Evolutionary conservation across 2,888 invertebrate genomes (phyloP).

Genomic region (Craniophora ligustri): DNA sequence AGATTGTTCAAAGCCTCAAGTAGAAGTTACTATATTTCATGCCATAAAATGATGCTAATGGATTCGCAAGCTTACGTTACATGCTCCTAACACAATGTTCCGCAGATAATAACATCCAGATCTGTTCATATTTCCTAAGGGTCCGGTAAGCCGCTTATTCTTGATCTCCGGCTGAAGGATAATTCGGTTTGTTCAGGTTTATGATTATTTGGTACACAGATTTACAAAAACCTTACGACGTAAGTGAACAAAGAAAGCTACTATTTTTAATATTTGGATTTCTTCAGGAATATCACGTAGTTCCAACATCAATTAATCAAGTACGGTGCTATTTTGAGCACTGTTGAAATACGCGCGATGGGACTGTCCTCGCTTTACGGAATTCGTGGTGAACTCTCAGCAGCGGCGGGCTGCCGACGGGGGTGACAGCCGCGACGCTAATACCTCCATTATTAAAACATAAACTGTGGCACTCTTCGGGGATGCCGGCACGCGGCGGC

Average conservation of each 20-base stretch:
- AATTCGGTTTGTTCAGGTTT: not conserved
- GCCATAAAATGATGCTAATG: too few species aligned
- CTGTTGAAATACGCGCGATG: conserved; percentile 1
- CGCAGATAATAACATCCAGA: not conserved
- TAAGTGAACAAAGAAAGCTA: too few species aligned
- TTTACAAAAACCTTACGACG: too few species aligned
- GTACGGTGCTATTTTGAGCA: not conserved
- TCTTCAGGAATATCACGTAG: not conserved
- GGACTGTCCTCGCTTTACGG: conserved; percentile 35
- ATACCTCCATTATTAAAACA: conserved; percentile 78
- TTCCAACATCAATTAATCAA: not conserved
- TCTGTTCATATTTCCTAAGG: not conserved
- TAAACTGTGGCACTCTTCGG: conserved; percentile 62
- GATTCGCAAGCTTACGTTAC: not conserved
- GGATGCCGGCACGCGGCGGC: conserved; percentile 18
- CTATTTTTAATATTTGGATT: too few species aligned
- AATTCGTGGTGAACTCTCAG: conserved; percentile 41
- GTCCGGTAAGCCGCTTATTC: not conserved
- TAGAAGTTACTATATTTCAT: too few species aligned
- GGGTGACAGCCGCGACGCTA: conserved; percentile 62
- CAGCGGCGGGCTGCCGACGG: conserved; percentile 42
- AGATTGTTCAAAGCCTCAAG: too few species aligned
- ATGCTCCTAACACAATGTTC: not conserved
- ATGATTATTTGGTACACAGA: too few species aligned
- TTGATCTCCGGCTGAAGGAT: not conserved